A percentile compares a stretch with the other conserved stretches of the same genome.
These are phyloP conservation scores for Theropithecus gelada DNA, from an alignment of 2,113 vertebrate genomes.

Conservation along the genomic window DNA sequence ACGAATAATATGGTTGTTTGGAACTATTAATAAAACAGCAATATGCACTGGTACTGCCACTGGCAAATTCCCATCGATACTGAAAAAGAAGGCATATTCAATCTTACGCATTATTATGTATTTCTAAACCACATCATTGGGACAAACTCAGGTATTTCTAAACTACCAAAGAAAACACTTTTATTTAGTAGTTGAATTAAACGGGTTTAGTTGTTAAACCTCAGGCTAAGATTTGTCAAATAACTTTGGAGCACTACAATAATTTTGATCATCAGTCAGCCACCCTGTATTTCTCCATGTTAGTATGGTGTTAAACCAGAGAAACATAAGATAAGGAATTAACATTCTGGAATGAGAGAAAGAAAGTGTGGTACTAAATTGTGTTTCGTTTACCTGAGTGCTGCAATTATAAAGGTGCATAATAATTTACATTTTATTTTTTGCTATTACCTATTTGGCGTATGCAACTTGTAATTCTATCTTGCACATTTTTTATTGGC, in stretches of 20 bases:
- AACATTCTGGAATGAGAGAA: background rate
- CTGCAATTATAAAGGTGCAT: slow-evolving; percentile 42
- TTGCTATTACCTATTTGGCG: slow-evolving; percentile 17
- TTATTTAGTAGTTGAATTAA: slow-evolving; percentile 37
- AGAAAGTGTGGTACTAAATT: background rate
- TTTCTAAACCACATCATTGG: slow-evolving; percentile 24
- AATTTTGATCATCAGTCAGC: slow-evolving; percentile 55
- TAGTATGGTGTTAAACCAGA: background rate
- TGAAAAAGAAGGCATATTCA: slow-evolving; percentile 37
- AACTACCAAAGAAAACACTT: slow-evolving; percentile 41
- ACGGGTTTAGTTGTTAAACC: slow-evolving; percentile 17
- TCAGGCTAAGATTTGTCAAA: slow-evolving; percentile 61
- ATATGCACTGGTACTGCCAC: background rate
- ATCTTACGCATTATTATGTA: background rate
- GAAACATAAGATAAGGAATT: background rate
- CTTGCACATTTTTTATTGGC: background rate
- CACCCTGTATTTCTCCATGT: background rate
- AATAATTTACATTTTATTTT: slow-evolving; percentile 60
- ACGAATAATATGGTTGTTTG: slow-evolving; percentile 32
- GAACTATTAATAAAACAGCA: slow-evolving; percentile 53
- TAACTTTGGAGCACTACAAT: slow-evolving; percentile 15
- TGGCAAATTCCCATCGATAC: slow-evolving; percentile 46
- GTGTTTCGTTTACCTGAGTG: slow-evolving; percentile 51
- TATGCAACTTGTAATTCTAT: slow-evolving; percentile 38
- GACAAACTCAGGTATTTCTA: slow-evolving; percentile 16